Evolutionary conservation across 2,113 vertebrate species (phyloP).

Genomic region (Oenanthe oenanthe): DNA sequence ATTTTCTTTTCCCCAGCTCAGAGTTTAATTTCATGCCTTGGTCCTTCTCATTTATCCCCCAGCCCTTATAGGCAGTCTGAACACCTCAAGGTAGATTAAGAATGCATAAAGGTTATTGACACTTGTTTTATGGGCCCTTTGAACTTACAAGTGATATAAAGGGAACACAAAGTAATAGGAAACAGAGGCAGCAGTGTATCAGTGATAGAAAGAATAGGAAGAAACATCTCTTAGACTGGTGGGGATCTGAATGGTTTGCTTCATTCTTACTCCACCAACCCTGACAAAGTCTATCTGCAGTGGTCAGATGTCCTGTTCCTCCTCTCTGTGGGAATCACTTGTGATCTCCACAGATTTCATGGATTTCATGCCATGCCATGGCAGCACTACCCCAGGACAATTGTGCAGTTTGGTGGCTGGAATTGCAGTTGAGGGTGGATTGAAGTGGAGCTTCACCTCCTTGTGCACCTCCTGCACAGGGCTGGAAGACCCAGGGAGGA

Average conservation of each 20-base stretch:
- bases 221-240: neutral
- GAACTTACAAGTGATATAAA: neutral
- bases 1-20: neutral
- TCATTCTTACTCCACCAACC: neutral
- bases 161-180: neutral
- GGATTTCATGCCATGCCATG: neutral
- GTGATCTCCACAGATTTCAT: neutral
- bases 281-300: neutral
- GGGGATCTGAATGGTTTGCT: neutral
- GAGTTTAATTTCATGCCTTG: conserved; percentile 3
- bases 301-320: neutral
- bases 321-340: neutral
- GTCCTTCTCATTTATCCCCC: neutral
- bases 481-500: neutral
- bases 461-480: neutral
- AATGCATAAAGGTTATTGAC: neutral
- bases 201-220: neutral
- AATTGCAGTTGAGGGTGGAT: neutral
- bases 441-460: neutral
- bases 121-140: neutral
- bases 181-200: neutral
- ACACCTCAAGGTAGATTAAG: neutral
- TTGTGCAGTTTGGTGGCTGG: neutral
- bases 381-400: neutral
- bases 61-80: neutral